Evolutionary conservation across 2,797 vertebrate genomes (phyloP), one percentile per base, ranked within the genome.

Genomic region (Jordanella pulchra): DNA sequence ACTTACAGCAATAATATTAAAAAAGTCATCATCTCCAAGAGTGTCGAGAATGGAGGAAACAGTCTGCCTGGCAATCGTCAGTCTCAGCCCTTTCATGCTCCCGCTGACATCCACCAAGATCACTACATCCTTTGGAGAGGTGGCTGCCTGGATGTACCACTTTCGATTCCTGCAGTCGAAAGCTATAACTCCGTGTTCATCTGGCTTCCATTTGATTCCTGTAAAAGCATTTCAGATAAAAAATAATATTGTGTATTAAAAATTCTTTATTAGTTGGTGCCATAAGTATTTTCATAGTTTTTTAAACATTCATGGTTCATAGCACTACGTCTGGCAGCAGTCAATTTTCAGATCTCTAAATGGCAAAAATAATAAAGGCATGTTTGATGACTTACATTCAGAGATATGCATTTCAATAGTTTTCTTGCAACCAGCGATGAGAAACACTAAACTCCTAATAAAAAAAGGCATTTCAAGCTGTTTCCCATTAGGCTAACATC

Each of bases 131-230:
- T 99, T 99, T 0, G 98, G 98, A 79, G 98, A 99, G 65, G 98
- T 99, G 25, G 98, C 98, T 58, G 98, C 98, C 90, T 99, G 98
- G 88, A 99, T 99, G 73, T 99, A 99, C 97, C 97, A 99, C 94
- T 99, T 99, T 83, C 97, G 93, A 92, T 99, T 99, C 74, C 97
- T 95, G 83, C 97, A 99, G 92, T 99, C 97, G 88, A 99, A 99
- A 2, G 97, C 97, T 89, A 99, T 99, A 68, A 99, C 97, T 71
- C 97, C 97, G 30, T 99, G 97, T 86, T 98, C 97, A 89, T 99
- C 97, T 13, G 97, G 97, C 77, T 97, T 96, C 97, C 97, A 99
- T 87, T 99, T 99, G 93, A 98, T 97, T 80, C 97, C 97, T 99
- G 86, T 6, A 82, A 68, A 51, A 85, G 25, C 32, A 55, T 58